phyloP scores from a whole-genome alignment of 2,888 invertebrate species.

The Bedellia somnulentella region DNA sequence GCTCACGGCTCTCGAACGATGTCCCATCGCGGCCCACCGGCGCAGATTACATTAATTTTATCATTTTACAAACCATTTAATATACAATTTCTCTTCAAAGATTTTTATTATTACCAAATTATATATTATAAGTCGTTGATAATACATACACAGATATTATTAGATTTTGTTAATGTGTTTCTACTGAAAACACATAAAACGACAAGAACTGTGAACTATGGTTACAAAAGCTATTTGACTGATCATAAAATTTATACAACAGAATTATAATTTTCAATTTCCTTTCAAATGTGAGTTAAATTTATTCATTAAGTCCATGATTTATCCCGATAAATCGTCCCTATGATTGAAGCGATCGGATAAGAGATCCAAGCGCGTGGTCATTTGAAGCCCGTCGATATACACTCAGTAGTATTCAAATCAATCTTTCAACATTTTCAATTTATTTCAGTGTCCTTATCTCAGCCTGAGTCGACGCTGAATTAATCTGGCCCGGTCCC shows the following conservation, averaged over 20 bases:
- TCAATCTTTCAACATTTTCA: conserved; percentile 63
- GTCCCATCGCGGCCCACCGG: conserved; percentile 50
- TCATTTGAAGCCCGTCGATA: conserved; percentile 36
- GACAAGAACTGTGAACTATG: too few relatives aligned
- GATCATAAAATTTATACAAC: too few relatives aligned
- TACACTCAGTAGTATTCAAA: conserved; percentile 55
- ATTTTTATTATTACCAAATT: too few relatives aligned
- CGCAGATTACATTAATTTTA: conserved; percentile 57
- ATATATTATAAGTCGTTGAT: too few relatives aligned
- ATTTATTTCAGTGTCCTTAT: conserved; percentile 62
- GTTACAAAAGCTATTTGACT: too few relatives aligned
- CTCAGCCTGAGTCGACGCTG: conserved; percentile 53
- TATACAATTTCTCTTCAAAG: conserved; percentile 48
- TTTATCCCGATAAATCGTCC: conserved; percentile 20
- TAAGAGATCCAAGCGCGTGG: conserved; percentile 24
- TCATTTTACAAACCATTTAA: conserved; percentile 58
- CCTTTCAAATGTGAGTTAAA: too few relatives aligned
- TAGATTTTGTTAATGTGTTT: too few relatives aligned
- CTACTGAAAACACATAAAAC: too few relatives aligned
- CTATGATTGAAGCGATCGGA: conserved; percentile 11
- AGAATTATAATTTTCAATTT: too few relatives aligned
- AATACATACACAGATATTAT: too few relatives aligned
- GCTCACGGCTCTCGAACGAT: conserved; percentile 50
- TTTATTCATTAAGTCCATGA: conserved; percentile 31
- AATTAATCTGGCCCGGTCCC: conserved; percentile 55